Evolutionary conservation across 2,888 invertebrate genomes (phyloP).

Genomic region (Argyra leucocephala): DNA sequence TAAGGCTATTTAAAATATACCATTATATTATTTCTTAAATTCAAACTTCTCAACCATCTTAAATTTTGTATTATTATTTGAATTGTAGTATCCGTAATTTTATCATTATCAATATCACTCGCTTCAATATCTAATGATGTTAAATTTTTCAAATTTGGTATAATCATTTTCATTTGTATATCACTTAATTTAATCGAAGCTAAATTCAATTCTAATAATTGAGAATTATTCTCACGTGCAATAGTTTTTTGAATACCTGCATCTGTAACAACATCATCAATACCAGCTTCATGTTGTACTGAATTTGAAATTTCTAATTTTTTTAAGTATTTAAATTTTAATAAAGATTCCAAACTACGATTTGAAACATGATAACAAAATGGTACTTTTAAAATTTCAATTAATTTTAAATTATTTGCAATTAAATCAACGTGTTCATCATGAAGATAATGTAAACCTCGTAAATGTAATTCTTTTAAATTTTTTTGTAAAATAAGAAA

Average conservation of each 20-base stretch:
- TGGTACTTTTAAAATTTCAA: neutral
- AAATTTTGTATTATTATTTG: neutral
- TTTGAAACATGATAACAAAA: conserved; percentile 3
- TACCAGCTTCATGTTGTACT: neutral
- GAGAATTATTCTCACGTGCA: neutral
- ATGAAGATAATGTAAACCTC: neutral
- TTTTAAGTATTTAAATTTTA: neutral
- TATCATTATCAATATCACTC: neutral
- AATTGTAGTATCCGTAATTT: neutral
- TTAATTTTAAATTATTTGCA: neutral
- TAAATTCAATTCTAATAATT: neutral
- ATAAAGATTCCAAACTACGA: neutral
- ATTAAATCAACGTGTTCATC: conserved; percentile 3
- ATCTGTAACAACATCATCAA: conserved; percentile 2
- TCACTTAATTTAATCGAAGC: neutral
- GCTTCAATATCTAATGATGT: conserved; percentile 1
- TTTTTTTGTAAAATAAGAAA: neutral
- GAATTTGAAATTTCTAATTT: conserved; percentile 4
- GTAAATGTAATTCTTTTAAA: conserved; percentile 1
- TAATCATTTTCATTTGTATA: neutral
- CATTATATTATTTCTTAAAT: conserved; percentile 2
- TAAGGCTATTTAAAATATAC: neutral
- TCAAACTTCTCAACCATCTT: neutral
- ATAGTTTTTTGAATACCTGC: neutral
- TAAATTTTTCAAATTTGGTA: neutral